phyloP scores from a whole-genome alignment of 2,888 invertebrate species.

The Ceriagrion tenellum region DNA sequence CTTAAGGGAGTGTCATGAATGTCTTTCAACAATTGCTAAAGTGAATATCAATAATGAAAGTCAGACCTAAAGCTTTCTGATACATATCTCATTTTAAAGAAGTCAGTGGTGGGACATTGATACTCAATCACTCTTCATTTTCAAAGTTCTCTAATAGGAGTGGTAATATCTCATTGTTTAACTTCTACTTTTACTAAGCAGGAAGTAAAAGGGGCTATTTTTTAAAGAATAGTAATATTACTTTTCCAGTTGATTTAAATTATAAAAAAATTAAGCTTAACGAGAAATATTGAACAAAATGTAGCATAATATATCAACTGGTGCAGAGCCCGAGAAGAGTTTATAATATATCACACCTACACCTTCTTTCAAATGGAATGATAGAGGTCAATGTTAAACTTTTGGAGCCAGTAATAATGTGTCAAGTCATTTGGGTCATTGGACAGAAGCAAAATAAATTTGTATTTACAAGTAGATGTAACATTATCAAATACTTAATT shows the following conservation, averaged over 20 bases:
- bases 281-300: neutral
- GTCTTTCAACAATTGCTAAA: neutral
- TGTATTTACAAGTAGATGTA: neutral
- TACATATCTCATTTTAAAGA: neutral
- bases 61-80: neutral
- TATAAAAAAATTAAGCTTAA: neutral
- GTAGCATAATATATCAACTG: neutral
- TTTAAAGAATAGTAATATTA: neutral
- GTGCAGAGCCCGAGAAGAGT: too few relatives aligned
- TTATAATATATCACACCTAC: neutral
- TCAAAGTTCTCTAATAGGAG: neutral
- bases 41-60: neutral
- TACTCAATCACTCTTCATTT: neutral
- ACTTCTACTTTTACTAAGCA: neutral
- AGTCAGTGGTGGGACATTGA: neutral
- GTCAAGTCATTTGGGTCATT: neutral
- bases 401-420: neutral
- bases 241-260: neutral
- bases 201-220: neutral
- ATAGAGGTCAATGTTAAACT: neutral
- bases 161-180: neutral
- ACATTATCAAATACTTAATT: neutral
- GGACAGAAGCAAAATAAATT: neutral
- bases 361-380: neutral
- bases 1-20: neutral